Conservation (phyloP, 2,888 invertebrate genomes). For the Parnassius mnemosyne region DNA sequence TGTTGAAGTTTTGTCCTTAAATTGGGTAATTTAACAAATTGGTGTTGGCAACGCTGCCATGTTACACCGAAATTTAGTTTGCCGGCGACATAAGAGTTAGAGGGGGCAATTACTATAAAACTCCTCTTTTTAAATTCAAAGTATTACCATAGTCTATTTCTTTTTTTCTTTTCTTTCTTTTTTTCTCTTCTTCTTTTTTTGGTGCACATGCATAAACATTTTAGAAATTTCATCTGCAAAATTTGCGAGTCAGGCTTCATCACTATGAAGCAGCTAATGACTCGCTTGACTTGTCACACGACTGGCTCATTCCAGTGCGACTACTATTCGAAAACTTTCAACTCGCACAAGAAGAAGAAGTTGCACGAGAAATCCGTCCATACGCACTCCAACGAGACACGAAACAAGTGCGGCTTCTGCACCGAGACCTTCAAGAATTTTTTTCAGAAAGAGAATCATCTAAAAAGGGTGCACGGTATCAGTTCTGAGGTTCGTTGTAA, state of each 20-base stretch:
- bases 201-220: slow-evolving; percentile 52
- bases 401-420: slow-evolving; percentile 46
- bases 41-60: no score
- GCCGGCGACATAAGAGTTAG: no score
- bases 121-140: no score
- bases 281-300: slow-evolving; percentile 39
- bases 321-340: slow-evolving; percentile 57
- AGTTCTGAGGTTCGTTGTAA: slow-evolving; percentile 35
- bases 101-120: no score
- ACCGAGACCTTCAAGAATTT: slow-evolving; percentile 42
- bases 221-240: slow-evolving; percentile 44
- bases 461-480: slow-evolving; percentile 37
- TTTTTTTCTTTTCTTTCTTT: no score
- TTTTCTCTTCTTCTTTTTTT: no score
- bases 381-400: slow-evolving; percentile 40
- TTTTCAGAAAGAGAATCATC: slow-evolving; percentile 38
- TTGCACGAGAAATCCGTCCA: slow-evolving; percentile 62
- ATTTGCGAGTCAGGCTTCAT: slow-evolving; percentile 44
- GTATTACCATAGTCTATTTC: no score
- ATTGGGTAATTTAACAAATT: no score
- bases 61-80: no score
- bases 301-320: slow-evolving; percentile 47
- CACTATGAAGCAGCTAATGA: slow-evolving; percentile 32
- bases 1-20: no score
- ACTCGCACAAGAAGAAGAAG: slow-evolving; percentile 54